Conservation (phyloP, 2,888 invertebrate species). For the Incurvaria masculella region DNA sequence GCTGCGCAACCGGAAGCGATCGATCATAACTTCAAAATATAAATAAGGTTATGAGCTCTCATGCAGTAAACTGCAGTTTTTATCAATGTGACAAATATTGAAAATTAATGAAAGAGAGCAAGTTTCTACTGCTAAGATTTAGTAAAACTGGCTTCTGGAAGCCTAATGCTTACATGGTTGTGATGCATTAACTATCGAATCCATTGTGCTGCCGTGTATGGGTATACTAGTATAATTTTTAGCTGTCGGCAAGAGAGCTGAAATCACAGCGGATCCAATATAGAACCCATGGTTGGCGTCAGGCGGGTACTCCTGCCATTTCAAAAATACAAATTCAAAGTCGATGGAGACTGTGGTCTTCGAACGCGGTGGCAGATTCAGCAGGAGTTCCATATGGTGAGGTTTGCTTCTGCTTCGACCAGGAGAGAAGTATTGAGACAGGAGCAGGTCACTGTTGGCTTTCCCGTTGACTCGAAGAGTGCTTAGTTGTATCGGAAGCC, state of each 20-base stretch:
- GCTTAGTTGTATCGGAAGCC: slow-evolving; percentile 85
- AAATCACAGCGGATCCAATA: slow-evolving; percentile 83
- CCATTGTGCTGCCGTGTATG: slow-evolving; percentile 65
- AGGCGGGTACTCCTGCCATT: slow-evolving; percentile 99
- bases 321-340: slow-evolving; percentile 93
- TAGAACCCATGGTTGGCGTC: slow-evolving; percentile 99
- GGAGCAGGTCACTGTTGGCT: slow-evolving; percentile 54
- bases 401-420: slow-evolving; percentile 81
- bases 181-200: slow-evolving; percentile 64
- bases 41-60: too few species aligned
- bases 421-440: slow-evolving; percentile 61
- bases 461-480: slow-evolving; percentile 69
- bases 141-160: slow-evolving; percentile 2
- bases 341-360: slow-evolving; percentile 80
- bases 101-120: slow-evolving; percentile 1
- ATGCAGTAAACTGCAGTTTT: too few species aligned
- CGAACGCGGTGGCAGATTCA: slow-evolving; percentile 76
- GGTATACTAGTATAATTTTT: slow-evolving; percentile 78
- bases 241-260: slow-evolving; percentile 72
- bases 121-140: neutral
- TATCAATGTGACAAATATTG: slow-evolving; percentile 3
- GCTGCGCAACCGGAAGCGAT: too few species aligned
- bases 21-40: too few species aligned
- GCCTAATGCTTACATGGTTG: slow-evolving; percentile 47
- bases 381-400: slow-evolving; percentile 82